phyloP scores from a whole-genome alignment of 2,888 invertebrate genomes.

The Digitonthophagus gazella region DNA sequence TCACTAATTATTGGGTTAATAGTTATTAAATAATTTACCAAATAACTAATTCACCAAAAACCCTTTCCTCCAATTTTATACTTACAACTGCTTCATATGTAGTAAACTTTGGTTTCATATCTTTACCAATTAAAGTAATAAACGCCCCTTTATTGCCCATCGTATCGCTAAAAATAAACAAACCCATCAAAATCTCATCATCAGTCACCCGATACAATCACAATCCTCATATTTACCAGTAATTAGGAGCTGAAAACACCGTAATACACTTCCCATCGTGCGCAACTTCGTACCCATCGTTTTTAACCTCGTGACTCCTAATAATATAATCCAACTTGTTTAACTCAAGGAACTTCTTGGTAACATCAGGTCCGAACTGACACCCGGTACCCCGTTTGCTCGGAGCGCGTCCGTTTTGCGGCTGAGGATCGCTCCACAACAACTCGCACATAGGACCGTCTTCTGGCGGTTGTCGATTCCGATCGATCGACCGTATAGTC shows the following conservation, averaged over 20 bases:
- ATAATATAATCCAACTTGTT: constrained; percentile 94
- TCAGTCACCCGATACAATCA: background rate
- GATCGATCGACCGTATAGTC: constrained; percentile 82
- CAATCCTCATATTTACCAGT: constrained; percentile 69
- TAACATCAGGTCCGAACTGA: constrained; percentile 98
- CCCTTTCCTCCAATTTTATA: constrained; percentile 38
- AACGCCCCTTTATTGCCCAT: constrained; percentile 99
- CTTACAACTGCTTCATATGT: constrained; percentile 94
- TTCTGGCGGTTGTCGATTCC: constrained; percentile 96
- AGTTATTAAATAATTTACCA: too few relatives aligned
- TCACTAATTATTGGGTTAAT: too few relatives aligned
- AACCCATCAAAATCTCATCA: background rate
- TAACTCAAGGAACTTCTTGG: constrained; percentile 74
- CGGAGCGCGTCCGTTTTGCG: constrained; percentile 80
- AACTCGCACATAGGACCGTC: constrained; percentile 97
- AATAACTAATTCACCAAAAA: constrained; percentile 14
- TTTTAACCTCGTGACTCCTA: constrained; percentile 96
- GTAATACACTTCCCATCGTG: constrained; percentile 97
- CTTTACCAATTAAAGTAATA: constrained; percentile 89
- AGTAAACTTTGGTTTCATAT: constrained; percentile 86
- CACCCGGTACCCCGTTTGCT: constrained; percentile 98
- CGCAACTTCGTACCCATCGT: constrained; percentile 91
- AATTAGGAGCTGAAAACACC: constrained; percentile 99
- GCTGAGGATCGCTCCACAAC: constrained; percentile 98
- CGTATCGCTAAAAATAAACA: constrained; percentile 75